Evolutionary conservation across 2,888 invertebrate species (phyloP).

Genomic region (Hydraecia micacea): DNA sequence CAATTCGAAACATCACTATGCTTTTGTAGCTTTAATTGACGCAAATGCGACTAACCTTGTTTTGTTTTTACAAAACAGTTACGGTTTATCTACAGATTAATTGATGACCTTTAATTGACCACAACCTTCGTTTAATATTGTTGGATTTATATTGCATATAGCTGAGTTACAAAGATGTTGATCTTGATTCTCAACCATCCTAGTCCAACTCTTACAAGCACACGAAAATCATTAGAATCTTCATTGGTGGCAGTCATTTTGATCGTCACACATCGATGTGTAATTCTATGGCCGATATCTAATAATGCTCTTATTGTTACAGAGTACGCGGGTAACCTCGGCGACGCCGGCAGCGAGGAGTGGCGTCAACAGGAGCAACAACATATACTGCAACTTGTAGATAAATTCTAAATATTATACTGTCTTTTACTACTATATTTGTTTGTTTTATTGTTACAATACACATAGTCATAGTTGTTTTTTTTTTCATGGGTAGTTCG

Average conservation of each 20-base stretch:
- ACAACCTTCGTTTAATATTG: background rate
- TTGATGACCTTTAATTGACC: background rate
- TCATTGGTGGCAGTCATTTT: background rate
- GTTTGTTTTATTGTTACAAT: conserved; percentile 21
- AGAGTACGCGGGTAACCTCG: conserved; percentile 99
- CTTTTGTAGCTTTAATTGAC: background rate
- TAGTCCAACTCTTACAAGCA: background rate
- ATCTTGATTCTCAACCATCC: background rate
- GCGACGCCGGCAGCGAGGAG: conserved; percentile 96
- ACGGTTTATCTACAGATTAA: background rate
- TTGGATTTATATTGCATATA: background rate
- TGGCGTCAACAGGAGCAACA: conserved; percentile 97
- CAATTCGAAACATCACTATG: background rate
- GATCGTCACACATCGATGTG: background rate
- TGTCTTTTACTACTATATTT: background rate
- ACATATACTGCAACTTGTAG: conserved; percentile 97
- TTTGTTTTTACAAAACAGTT: background rate
- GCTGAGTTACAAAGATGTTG: background rate
- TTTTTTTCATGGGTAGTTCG: background rate
- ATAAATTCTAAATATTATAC: conserved; percentile 93
- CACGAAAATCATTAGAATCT: background rate
- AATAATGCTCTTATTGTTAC: conserved; percentile 62
- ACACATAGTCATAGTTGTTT: background rate
- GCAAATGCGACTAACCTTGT: background rate
- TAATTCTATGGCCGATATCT: background rate